Evolutionary conservation across 2,888 invertebrate genomes (phyloP).

Genomic region (Chloroclysta siterata): DNA sequence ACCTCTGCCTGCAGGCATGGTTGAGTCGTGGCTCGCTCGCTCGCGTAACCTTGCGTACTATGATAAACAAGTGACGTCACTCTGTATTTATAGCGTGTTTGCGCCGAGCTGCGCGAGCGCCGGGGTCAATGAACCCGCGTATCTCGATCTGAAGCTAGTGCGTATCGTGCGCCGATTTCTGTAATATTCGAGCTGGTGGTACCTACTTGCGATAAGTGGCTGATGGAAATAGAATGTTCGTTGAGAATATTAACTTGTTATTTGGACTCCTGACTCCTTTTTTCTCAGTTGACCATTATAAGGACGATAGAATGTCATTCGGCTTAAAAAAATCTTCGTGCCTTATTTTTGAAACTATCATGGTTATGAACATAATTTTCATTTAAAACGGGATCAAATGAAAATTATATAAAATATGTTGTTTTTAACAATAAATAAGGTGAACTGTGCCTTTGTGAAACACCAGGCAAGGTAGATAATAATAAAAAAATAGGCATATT

Average conservation of each 20-base stretch:
- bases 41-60: constrained; percentile 81
- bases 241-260: neutral
- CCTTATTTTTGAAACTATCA: neutral
- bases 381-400: too few species aligned
- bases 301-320: neutral
- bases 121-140: constrained; percentile 69
- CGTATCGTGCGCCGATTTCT: constrained; percentile 37
- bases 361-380: too few species aligned
- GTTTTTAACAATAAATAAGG: too few species aligned
- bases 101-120: constrained; percentile 70
- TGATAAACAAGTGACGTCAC: constrained; percentile 83
- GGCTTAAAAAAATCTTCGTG: constrained; percentile 5
- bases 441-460: neutral
- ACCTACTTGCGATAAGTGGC: constrained; percentile 20
- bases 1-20: constrained; percentile 49
- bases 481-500: constrained; percentile 6
- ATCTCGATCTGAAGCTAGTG: constrained; percentile 62
- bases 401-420: too few species aligned
- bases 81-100: constrained; percentile 75
- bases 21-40: constrained; percentile 52
- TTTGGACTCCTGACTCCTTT: neutral
- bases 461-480: neutral
- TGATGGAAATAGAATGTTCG: constrained; percentile 11
- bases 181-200: constrained; percentile 31
- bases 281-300: neutral